These are phyloP conservation scores for Aplysina aerophoba DNA, from an alignment of 37 sponge, comb jelly and placozoan genomes.

Conservation along the genomic window DNA sequence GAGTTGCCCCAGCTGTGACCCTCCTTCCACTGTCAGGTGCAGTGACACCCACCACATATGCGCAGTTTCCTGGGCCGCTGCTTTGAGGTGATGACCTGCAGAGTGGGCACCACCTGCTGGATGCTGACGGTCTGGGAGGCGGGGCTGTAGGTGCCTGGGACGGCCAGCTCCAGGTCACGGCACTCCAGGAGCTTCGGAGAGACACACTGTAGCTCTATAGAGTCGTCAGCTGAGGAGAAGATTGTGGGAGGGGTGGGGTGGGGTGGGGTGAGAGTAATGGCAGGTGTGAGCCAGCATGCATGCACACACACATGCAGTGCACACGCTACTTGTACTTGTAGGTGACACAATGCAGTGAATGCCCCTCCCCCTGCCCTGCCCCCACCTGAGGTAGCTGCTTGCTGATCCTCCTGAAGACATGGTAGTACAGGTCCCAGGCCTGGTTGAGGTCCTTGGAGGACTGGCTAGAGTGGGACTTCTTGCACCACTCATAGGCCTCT, in stretches of 20 bases:
- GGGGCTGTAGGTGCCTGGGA: constrained; percentile 96
- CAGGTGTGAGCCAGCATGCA: too few relatives aligned
- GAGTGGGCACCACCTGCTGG: constrained; percentile 72
- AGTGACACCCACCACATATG: constrained; percentile 68
- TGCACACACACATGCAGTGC: too few relatives aligned
- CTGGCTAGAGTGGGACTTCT: constrained; percentile 73
- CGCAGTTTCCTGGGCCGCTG: constrained; percentile 94
- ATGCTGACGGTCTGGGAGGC: constrained; percentile 85
- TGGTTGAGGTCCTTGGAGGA: constrained; percentile 89
- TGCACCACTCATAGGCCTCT: constrained; percentile 97
- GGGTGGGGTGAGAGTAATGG: too few relatives aligned
- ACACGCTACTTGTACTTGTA: too few relatives aligned
- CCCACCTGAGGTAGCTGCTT: constrained; percentile 94
- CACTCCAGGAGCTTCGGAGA: constrained; percentile 88
- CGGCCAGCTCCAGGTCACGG: constrained; percentile 88
- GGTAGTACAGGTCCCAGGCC: constrained; percentile 98
- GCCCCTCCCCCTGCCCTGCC: too few relatives aligned
- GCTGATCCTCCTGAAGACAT: constrained; percentile 94
- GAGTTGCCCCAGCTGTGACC: too few relatives aligned
- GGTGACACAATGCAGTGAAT: too few relatives aligned
- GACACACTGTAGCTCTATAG: constrained; percentile 89
- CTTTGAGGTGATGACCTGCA: constrained; percentile 95
- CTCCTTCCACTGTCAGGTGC: too few relatives aligned
- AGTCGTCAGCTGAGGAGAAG: too few relatives aligned
- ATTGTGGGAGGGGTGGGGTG: background rate